Evolutionary conservation across 2,797 vertebrate genomes (phyloP), one percentile per base, ranked within the genome.

Genomic region (Oreonectes daqikongensis): DNA sequence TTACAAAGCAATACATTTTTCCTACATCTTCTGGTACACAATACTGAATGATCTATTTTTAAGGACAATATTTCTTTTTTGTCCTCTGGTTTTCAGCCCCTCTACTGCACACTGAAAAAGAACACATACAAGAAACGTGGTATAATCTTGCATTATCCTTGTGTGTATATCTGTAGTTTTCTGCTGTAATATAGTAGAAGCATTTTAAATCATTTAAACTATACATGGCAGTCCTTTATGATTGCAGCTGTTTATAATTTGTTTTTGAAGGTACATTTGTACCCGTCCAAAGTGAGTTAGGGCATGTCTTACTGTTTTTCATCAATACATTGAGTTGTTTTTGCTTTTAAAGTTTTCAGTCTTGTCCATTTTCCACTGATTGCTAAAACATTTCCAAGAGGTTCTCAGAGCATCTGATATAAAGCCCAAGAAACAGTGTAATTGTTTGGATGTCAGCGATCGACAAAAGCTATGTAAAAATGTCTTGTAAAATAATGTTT

Each of bases 121-220:
- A 61, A 48, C 57, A 38, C 59, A 12, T 52, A 17, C 18, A 46
- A 48, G 24, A 75, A 71, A 60, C 69, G 64, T 75, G 72, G 73
- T 67, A 72, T 67, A 72, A 18, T 86, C 86, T 86, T 84, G 83
- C 85, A 84, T 87, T 89, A 84, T 84, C 86, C 84, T 86, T 88
- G 81, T 91, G 86, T 92, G 88, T 91, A 92, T 91, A 92, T 92
- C 87, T 91, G 89, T 92, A 92, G 90, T 90, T 91, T 76, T 88
- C 89, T 88, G 86, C 87, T 92, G 91, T 93, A 92, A 88, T 84
- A 93, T 93, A 93, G 88, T 91, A 92, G 88, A 91, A 88, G 88
- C 89, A 88, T 91, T 92, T 92, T 88, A 79, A 89, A 85, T 89
- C 83, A 84, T 79, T 79, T 52, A 82, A 86, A 84, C 72, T 84